Conservation (phyloP, 2,797 vertebrate species). For the Xiphophorus birchmanni region DNA sequence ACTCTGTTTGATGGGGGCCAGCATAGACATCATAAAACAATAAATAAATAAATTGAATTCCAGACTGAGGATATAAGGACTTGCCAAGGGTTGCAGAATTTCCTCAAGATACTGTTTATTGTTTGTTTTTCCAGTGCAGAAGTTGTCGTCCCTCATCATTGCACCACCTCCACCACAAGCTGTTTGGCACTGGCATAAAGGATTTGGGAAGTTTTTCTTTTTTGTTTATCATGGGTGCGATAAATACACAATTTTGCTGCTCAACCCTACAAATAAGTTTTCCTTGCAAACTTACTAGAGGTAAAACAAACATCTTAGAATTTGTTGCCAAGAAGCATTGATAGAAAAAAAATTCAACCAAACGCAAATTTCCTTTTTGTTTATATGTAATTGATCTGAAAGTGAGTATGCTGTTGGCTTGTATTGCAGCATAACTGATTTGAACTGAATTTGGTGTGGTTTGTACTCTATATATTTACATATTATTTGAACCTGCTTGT, state of each 20-base stretch:
- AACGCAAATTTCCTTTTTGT: neutral
- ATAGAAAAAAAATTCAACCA: neutral
- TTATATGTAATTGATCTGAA: neutral
- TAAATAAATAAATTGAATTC: neutral
- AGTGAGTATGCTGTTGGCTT: neutral
- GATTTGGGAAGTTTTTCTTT: neutral
- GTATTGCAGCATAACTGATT: neutral
- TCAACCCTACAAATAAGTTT: neutral
- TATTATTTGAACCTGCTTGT: neutral
- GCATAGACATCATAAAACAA: neutral
- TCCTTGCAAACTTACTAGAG: neutral
- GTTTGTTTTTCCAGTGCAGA: neutral
- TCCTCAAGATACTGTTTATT: neutral
- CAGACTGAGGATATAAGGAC: neutral
- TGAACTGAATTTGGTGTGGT: neutral
- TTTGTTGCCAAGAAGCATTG: neutral
- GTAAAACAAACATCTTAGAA: neutral
- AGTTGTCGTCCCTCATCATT: neutral
- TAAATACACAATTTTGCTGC: neutral
- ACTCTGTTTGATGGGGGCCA: neutral
- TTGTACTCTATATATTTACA: neutral
- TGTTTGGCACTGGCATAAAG: neutral
- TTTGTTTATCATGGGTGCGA: neutral
- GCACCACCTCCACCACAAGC: neutral
- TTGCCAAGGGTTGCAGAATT: neutral